Conservation (phyloP, 2,797 vertebrate species). For the Allobates femoralis region DNA sequence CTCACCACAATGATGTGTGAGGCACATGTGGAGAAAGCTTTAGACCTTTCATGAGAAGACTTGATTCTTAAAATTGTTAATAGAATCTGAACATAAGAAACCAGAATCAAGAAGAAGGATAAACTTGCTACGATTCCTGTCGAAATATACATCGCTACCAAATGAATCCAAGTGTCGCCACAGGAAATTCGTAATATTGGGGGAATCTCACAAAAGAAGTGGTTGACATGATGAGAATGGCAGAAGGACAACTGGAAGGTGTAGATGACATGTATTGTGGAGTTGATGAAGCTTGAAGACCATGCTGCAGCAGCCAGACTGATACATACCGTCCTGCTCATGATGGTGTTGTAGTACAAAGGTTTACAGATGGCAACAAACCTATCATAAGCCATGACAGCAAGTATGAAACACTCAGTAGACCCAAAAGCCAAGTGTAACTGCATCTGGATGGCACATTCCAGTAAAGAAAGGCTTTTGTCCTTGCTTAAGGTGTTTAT, state of each 20-base stretch:
- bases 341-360: not conserved
- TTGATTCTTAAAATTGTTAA: not conserved
- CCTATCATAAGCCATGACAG: not conserved
- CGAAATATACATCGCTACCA: not conserved
- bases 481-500: not conserved
- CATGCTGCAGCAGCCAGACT: not conserved
- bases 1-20: constrained; percentile 2
- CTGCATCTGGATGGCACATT: not conserved
- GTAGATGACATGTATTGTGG: not conserved
- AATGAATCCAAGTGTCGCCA: not conserved
- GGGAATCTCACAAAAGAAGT: not conserved
- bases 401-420: not conserved
- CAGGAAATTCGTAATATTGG: not conserved
- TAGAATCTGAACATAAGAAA: constrained; percentile 25
- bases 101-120: not conserved
- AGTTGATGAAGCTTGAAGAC: not conserved
- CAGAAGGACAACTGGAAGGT: constrained; percentile 35
- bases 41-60: not conserved
- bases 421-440: not conserved
- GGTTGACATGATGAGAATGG: not conserved
- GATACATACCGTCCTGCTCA: not conserved
- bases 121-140: not conserved
- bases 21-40: not conserved
- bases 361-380: constrained; percentile 6
- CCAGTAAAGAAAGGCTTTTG: not conserved